Conservation (phyloP, 1,140 invertebrate species). For the Olivierus martensii region DNA sequence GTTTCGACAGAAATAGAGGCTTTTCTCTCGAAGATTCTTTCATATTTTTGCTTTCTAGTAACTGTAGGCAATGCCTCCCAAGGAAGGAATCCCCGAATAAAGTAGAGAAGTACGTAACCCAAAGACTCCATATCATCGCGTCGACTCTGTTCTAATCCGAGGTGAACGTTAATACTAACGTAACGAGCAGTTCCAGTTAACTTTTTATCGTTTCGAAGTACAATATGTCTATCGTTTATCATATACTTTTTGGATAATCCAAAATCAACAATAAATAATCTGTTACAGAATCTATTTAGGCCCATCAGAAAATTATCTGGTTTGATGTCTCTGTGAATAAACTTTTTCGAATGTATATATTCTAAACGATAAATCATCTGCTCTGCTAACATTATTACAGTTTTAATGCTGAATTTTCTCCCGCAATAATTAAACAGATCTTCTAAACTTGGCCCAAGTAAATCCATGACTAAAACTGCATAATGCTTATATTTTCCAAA, state of each 20-base stretch:
- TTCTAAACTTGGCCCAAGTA: no score
- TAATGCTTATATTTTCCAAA: no score
- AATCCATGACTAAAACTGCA: no score
- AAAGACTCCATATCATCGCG: constrained; percentile 64
- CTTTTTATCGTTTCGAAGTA: neutral
- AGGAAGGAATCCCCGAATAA: constrained; percentile 36
- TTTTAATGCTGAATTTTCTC: no score
- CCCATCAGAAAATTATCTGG: no score
- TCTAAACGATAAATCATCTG: no score
- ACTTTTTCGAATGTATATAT: no score
- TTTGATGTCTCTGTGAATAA: no score
- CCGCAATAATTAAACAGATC: no score
- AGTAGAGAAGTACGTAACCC: constrained; percentile 45
- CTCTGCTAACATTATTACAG: no score
- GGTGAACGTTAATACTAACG: neutral
- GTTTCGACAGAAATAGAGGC: constrained; percentile 35
- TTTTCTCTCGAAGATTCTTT: constrained; percentile 38
- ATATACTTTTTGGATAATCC: neutral
- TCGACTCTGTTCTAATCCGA: constrained; percentile 43
- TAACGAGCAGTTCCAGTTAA: neutral
- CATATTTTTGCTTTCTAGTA: constrained; percentile 43
- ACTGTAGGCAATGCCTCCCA: constrained; percentile 41
- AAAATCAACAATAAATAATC: neutral
- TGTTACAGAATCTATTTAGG: neutral
- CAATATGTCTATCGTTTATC: neutral